Conservation (phyloP, 2,888 invertebrate species). For the Drosophila fulvimacula region DNA sequence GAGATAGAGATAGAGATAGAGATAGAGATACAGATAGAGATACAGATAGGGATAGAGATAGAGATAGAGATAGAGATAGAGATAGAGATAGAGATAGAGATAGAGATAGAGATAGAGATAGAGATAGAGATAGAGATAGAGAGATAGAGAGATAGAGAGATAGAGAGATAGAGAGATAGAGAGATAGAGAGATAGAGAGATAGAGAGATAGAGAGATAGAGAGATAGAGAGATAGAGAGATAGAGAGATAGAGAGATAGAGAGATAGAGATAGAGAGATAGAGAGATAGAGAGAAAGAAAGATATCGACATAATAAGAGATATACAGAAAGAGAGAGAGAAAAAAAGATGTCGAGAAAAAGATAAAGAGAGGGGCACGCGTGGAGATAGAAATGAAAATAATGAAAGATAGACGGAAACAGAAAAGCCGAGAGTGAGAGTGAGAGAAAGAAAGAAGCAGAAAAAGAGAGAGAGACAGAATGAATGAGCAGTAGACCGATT, state of each 20-base stretch:
- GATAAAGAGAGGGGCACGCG: no score
- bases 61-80: neutral
- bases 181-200: neutral
- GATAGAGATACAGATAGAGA: neutral
- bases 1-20: neutral
- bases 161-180: neutral
- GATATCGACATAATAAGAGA: no score
- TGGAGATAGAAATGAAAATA: neutral
- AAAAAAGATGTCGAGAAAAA: no score
- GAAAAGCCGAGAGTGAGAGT: neutral
- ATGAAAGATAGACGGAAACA: neutral
- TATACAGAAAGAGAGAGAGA: neutral
- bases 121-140: neutral
- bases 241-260: neutral
- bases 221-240: neutral
- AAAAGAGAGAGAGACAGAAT: no score
- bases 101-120: accelerated
- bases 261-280: neutral
- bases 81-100: neutral
- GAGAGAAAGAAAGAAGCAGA: neutral
- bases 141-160: neutral
- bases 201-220: neutral
- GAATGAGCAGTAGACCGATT: no score
- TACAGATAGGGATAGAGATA: neutral
- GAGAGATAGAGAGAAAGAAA: neutral